phyloP scores from a whole-genome alignment of 2,113 vertebrate genomes.

The Kryptolebias marmoratus region DNA sequence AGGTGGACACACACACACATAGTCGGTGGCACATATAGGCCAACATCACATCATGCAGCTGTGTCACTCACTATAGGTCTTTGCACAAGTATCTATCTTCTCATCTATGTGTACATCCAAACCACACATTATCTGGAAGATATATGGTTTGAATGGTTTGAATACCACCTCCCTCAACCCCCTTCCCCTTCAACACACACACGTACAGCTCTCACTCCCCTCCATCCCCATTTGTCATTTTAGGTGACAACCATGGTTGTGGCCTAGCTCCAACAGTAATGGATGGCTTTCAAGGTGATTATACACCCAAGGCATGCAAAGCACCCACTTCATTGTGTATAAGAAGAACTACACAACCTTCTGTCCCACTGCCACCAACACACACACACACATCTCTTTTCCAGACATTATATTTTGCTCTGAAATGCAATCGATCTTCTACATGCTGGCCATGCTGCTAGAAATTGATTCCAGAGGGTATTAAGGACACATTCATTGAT shows the following conservation, averaged over 20 bases:
- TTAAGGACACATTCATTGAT: constrained; percentile 59
- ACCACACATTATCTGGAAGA: not conserved
- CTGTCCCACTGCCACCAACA: not conserved
- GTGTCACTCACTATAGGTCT: constrained; percentile 30
- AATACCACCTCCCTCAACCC: not conserved
- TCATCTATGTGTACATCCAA: constrained; percentile 22
- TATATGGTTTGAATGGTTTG: not conserved
- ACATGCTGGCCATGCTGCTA: constrained; percentile 49
- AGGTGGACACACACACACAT: constrained; percentile 22
- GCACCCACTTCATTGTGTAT: constrained; percentile 66
- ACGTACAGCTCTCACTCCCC: not conserved
- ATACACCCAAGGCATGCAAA: constrained; percentile 65
- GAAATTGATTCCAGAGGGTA: constrained; percentile 65
- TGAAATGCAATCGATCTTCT: constrained; percentile 61
- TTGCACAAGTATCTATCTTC: constrained; percentile 55
- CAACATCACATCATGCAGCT: constrained; percentile 31
- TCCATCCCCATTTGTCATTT: constrained; percentile 52
- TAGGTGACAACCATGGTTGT: constrained; percentile 50
- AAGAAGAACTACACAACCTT: constrained; percentile 24
- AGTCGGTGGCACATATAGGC: constrained; percentile 22
- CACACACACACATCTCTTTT: constrained; percentile 19
- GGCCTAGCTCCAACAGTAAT: constrained; percentile 53
- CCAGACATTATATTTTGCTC: constrained; percentile 59
- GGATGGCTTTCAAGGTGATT: constrained; percentile 63
- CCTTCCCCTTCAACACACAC: not conserved